Conservation (phyloP, 2,888 invertebrate species). For the Horisme vitalbata region DNA sequence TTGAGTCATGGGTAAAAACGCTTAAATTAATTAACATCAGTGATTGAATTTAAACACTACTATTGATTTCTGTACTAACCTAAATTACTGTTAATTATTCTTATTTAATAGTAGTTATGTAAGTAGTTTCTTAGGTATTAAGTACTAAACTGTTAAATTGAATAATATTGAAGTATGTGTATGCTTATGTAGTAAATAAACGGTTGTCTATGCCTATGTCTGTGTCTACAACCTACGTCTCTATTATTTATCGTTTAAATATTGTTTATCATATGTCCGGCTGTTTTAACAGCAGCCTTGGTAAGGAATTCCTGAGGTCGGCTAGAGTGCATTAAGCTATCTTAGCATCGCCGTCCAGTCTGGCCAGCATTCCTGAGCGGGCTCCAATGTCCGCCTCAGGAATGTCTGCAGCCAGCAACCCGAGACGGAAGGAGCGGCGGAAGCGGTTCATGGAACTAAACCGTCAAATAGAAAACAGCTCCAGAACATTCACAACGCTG, state of each 20-base stretch:
- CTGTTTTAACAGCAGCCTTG: conserved; percentile 43
- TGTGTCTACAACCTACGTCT: too few species aligned
- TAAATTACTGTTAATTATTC: too few species aligned
- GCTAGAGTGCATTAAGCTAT: conserved; percentile 69
- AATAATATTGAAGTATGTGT: too few species aligned
- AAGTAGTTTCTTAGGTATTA: too few species aligned
- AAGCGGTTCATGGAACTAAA: conserved; percentile 77
- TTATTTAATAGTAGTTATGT: too few species aligned
- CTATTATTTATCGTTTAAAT: neutral
- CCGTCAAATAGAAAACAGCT: conserved; percentile 40
- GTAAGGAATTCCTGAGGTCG: conserved; percentile 59
- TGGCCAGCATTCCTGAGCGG: conserved; percentile 71
- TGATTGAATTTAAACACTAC: too few species aligned
- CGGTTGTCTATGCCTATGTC: too few species aligned
- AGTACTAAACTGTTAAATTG: too few species aligned
- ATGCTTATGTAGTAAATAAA: too few species aligned
- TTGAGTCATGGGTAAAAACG: too few species aligned
- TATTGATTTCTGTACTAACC: too few species aligned
- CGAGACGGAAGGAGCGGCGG: conserved; percentile 82
- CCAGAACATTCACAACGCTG: conserved; percentile 22
- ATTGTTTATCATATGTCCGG: neutral
- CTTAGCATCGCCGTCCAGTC: conserved; percentile 64
- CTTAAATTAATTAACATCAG: too few species aligned
- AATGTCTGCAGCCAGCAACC: conserved; percentile 76
- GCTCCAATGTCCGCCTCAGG: conserved; percentile 70